These are phyloP conservation scores for Hephaestus fuliginosus DNA, from an alignment of 2,797 vertebrate species.

Conservation along the genomic window DNA sequence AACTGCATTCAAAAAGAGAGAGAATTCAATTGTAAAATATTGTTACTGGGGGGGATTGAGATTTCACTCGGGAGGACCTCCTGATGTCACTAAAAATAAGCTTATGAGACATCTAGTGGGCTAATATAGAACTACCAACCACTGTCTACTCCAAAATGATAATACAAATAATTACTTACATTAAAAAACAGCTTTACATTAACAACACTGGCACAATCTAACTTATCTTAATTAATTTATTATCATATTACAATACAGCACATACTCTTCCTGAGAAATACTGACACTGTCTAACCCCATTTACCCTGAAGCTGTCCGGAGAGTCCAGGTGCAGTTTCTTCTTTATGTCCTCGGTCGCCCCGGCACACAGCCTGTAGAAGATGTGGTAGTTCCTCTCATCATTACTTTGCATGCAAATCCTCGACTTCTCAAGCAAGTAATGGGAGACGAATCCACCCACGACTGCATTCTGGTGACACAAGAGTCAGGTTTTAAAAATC, in stretches of 20 bases:
- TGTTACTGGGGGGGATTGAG: conserved; percentile 14
- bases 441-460: conserved; percentile 99
- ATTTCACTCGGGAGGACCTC: conserved; percentile 29
- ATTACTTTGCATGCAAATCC: conserved; percentile 97
- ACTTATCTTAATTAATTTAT: neutral
- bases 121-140: conserved; percentile 21
- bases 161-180: neutral
- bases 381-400: conserved; percentile 99
- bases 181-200: neutral
- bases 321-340: conserved; percentile 94
- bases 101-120: conserved; percentile 72
- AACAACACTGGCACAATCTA: neutral
- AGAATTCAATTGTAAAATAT: conserved; percentile 43
- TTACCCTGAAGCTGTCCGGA: conserved; percentile 96
- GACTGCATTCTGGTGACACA: conserved; percentile 89
- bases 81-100: conserved; percentile 7
- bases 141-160: neutral
- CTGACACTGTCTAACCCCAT: conserved; percentile 60
- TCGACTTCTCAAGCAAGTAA: conserved; percentile 98
- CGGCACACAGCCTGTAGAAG: conserved; percentile 97
- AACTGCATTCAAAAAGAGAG: conserved; percentile 32
- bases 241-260: neutral
- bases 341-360: conserved; percentile 95
- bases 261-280: neutral
- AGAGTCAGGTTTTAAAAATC: neutral